These are phyloP conservation scores for Pseudomyrmex flavicornis DNA, from an alignment of 1,140 invertebrate species.

Conservation along the genomic window DNA sequence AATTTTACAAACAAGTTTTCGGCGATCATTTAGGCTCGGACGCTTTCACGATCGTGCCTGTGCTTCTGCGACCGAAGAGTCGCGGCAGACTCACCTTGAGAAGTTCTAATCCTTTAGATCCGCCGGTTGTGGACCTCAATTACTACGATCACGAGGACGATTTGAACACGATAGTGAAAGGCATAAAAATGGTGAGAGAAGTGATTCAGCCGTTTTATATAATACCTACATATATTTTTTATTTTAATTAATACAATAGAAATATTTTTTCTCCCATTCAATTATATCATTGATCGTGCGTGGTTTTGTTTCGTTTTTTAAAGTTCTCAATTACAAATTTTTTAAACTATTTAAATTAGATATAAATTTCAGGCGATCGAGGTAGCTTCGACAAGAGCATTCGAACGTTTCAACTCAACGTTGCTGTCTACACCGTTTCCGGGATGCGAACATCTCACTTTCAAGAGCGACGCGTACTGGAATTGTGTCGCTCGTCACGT, in stretches of 20 bases:
- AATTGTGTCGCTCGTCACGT: constrained; percentile 89
- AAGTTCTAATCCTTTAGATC: constrained; percentile 89
- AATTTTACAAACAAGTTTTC: constrained; percentile 87
- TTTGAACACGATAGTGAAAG: constrained; percentile 89
- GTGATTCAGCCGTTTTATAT: background rate
- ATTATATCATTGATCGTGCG: too few species aligned
- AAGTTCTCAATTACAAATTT: background rate
- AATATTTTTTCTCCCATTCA: too few species aligned
- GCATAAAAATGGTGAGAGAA: constrained; percentile 88
- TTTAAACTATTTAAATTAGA: background rate
- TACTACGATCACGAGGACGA: constrained; percentile 90
- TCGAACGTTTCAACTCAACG: constrained; percentile 87
- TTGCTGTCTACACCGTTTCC: constrained; percentile 88
- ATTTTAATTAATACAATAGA: too few species aligned
- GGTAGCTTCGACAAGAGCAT: constrained; percentile 87
- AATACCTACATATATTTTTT: too few species aligned
- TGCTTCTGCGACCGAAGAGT: constrained; percentile 91
- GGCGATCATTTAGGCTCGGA: constrained; percentile 80
- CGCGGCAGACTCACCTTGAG: constrained; percentile 89
- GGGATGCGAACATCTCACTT: constrained; percentile 87
- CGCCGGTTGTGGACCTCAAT: constrained; percentile 92
- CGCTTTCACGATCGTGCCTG: constrained; percentile 89
- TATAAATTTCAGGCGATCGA: constrained; percentile 85
- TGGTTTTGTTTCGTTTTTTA: too few species aligned
- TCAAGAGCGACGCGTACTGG: constrained; percentile 91